Evolutionary conservation across 1,140 invertebrate genomes (phyloP).

Genomic region (Drosophila navojoa): DNA sequence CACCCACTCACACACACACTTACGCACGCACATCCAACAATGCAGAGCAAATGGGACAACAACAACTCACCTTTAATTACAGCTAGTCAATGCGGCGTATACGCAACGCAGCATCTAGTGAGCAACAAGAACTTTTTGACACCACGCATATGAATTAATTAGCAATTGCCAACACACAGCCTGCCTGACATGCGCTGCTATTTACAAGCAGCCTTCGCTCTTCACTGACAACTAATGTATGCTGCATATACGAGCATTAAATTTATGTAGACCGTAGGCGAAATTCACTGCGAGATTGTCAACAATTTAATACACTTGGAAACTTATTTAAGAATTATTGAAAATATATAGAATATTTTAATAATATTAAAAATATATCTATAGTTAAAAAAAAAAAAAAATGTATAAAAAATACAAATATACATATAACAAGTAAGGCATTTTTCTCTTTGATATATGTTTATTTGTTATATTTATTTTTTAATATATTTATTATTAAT

Average conservation of each 20-base stretch:
- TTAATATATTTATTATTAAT: too few relatives aligned
- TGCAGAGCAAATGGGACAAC: background rate
- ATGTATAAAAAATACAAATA: too few relatives aligned
- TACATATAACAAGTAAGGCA: too few relatives aligned
- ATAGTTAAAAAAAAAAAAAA: too few relatives aligned
- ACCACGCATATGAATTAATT: conserved; percentile 64
- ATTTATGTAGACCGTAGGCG: background rate
- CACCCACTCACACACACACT: conserved; percentile 2
- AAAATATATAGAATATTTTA: background rate
- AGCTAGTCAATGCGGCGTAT: conserved; percentile 26
- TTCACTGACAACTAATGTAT: conserved; percentile 6
- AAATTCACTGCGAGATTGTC: background rate
- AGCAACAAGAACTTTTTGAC: conserved; percentile 53
- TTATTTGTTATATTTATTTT: too few relatives aligned
- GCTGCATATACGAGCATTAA: background rate
- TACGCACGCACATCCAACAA: background rate
- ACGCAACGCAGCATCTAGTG: conserved; percentile 25
- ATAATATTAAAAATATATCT: too few relatives aligned
- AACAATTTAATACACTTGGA: background rate
- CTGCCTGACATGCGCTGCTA: conserved; percentile 9
- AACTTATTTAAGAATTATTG: background rate
- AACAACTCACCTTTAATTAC: conserved; percentile 53
- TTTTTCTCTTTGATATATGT: too few relatives aligned
- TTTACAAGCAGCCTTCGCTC: conserved; percentile 18
- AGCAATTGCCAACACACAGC: conserved; percentile 44